phyloP scores from a whole-genome alignment of 2,113 vertebrate species.

The Leptobrachium ailaonicum region DNA sequence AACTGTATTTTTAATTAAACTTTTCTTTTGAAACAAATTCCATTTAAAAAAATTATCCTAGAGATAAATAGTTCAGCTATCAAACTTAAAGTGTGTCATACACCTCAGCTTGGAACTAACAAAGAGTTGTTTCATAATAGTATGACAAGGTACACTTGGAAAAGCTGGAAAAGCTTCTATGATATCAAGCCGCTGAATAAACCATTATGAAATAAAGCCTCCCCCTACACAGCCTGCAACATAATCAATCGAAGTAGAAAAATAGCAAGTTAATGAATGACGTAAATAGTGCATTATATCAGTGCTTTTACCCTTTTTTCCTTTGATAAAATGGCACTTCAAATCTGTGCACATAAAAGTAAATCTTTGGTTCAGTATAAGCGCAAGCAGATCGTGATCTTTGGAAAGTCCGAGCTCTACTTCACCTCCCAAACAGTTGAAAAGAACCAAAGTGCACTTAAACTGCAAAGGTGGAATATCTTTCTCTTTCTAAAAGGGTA shows the following conservation, averaged over 20 bases:
- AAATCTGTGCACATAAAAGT: conserved; percentile 31
- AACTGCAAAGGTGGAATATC: not conserved
- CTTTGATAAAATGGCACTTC: conserved; percentile 35
- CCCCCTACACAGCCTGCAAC: conserved; percentile 24
- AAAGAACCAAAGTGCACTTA: not conserved
- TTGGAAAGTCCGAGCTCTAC: not conserved
- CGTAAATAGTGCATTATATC: conserved; percentile 31
- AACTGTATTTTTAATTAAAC: too few species aligned
- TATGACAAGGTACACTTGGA: conserved; percentile 25
- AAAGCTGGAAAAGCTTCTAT: conserved; percentile 18
- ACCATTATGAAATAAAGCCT: conserved; percentile 42
- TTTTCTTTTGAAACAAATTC: too few species aligned
- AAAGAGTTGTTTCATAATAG: conserved; percentile 42
- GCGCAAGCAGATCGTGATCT: conserved; percentile 19
- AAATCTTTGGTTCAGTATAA: conserved; percentile 19
- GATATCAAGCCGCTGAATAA: conserved; percentile 25
- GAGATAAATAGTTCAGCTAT: too few species aligned
- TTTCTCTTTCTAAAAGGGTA: not conserved
- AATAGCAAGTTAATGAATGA: conserved; percentile 37
- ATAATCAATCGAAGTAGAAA: conserved; percentile 33
- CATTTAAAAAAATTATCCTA: too few species aligned
- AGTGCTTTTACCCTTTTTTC: conserved; percentile 7
- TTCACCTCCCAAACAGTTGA: conserved; percentile 1
- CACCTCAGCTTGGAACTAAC: too few species aligned
- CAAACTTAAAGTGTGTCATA: not conserved